Percentiles rank a stretch among this genome's conserved stretches.
Conservation (phyloP, 2,797 vertebrate genomes). For the Acanthopagrus latus region DNA sequence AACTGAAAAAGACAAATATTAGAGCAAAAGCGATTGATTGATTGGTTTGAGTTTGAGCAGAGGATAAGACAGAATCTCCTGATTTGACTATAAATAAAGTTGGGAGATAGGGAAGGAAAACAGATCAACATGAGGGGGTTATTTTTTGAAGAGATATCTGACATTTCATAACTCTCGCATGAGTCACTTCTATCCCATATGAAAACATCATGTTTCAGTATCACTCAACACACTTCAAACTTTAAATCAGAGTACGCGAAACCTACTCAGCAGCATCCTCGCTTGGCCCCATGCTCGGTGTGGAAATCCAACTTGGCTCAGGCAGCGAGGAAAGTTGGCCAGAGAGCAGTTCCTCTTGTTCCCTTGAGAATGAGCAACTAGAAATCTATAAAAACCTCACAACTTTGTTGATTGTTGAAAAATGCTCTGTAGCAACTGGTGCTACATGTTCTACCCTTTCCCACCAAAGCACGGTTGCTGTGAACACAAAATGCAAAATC, state of each 20-base stretch:
- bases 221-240: conserved; percentile 35
- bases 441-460: conserved; percentile 3
- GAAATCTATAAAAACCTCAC: conserved; percentile 28
- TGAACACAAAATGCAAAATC: not conserved
- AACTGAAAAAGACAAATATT: conserved; percentile 19
- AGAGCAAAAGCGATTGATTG: conserved; percentile 4
- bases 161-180: conserved; percentile 38
- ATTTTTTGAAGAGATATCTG: conserved; percentile 13
- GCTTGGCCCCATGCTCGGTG: conserved; percentile 39
- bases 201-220: conserved; percentile 25
- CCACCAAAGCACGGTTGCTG: not conserved
- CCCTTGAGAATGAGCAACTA: conserved; percentile 27
- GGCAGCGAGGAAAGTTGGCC: conserved; percentile 31
- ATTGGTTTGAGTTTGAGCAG: conserved; percentile 2
- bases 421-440: conserved; percentile 10
- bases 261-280: conserved; percentile 31
- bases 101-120: conserved; percentile 19
- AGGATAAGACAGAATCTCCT: conserved; percentile 15
- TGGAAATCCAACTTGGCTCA: conserved; percentile 55
- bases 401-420: conserved; percentile 16
- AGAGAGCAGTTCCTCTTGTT: conserved; percentile 36
- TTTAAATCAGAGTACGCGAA: conserved; percentile 41
- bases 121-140: conserved; percentile 12
- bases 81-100: conserved; percentile 29
- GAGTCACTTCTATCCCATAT: conserved; percentile 33